phyloP scores from a whole-genome alignment of 2,888 invertebrate genomes.

The Apantesis nais region DNA sequence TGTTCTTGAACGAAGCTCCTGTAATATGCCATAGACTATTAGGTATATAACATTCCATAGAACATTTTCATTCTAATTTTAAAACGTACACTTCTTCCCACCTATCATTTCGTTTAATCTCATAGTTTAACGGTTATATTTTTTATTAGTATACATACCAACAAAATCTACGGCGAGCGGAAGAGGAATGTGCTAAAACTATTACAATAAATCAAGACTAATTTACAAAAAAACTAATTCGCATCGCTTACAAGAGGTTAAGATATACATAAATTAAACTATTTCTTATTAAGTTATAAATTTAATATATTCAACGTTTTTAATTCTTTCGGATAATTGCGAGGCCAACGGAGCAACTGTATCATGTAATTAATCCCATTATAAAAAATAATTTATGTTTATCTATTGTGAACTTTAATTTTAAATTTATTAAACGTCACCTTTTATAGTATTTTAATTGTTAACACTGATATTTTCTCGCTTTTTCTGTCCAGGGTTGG shows the following conservation, averaged over 20 bases:
- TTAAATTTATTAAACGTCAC: background rate
- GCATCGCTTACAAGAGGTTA: constrained; percentile 29
- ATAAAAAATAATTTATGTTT: constrained; percentile 17
- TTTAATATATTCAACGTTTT: constrained; percentile 23
- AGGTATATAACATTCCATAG: no score
- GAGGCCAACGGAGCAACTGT: background rate
- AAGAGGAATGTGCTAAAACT: background rate
- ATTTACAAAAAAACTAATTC: constrained; percentile 24
- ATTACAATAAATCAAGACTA: constrained; percentile 25
- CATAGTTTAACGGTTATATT: background rate
- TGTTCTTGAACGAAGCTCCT: no score
- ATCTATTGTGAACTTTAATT: constrained; percentile 12
- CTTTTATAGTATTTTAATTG: constrained; percentile 12
- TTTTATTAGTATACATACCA: background rate
- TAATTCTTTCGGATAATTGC: constrained; percentile 23
- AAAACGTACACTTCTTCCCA: background rate
- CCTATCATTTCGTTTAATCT: background rate
- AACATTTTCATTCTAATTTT: no score
- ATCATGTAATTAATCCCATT: constrained; percentile 8
- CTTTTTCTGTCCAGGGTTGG: background rate
- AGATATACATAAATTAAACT: constrained; percentile 18
- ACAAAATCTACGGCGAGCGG: constrained; percentile 1
- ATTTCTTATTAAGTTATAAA: constrained; percentile 39
- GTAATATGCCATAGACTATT: no score
- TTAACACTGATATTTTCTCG: background rate